A percentile compares a stretch with the other conserved stretches of the same genome.
These are phyloP conservation scores for Neopipo cinnamomea DNA, from an alignment of 2,113 vertebrate species.

Conservation along the genomic window DNA sequence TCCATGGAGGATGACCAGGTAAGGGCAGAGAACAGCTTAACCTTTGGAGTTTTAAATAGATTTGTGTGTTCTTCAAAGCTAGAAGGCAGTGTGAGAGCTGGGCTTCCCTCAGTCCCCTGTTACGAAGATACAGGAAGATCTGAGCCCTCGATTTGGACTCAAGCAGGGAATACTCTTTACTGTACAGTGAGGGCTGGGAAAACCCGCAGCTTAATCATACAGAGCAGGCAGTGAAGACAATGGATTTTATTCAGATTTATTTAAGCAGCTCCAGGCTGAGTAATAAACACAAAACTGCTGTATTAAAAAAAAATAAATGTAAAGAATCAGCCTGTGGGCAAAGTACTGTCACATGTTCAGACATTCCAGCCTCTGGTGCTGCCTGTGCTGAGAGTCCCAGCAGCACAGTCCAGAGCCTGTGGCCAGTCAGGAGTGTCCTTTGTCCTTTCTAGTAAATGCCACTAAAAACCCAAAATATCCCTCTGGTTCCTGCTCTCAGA, in stretches of 20 bases:
- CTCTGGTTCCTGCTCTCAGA: neutral
- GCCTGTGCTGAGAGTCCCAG: neutral
- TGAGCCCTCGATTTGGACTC: neutral
- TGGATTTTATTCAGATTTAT: slow-evolving; percentile 37
- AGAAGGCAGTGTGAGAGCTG: neutral
- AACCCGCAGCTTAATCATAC: neutral
- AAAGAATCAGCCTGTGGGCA: neutral
- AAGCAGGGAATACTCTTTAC: neutral
- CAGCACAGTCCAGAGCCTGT: neutral
- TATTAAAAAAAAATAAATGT: neutral
- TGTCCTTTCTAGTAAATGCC: neutral
- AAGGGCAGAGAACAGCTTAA: neutral
- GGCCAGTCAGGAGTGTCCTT: neutral
- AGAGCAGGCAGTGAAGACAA: neutral
- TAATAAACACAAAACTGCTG: slow-evolving; percentile 14
- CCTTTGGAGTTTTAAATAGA: neutral
- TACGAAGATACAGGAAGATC: neutral
- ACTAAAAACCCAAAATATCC: neutral
- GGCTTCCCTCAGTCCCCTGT: neutral
- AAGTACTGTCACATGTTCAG: neutral
- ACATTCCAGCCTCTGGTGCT: neutral
- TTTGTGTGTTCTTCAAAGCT: neutral
- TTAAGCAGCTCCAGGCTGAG: slow-evolving; percentile 60
- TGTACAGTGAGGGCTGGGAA: neutral
- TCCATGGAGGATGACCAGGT: too few relatives aligned